Conservation (phyloP, 2,888 invertebrate species). For the Protophormia terraenovae region DNA sequence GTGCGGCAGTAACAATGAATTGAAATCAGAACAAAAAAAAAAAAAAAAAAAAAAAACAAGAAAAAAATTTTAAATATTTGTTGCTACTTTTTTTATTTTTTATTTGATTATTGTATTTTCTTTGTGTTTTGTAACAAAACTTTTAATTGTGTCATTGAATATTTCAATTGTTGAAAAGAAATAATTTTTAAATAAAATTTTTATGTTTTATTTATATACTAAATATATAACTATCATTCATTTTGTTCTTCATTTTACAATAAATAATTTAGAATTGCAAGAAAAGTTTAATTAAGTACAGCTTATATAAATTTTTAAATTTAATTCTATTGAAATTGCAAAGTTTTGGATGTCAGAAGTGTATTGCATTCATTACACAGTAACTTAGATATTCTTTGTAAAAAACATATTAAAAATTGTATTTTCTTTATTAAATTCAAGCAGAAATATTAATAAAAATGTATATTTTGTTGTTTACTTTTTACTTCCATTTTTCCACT, state of each 20-base stretch:
- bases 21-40: not conserved
- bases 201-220: too few relatives aligned
- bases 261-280: not conserved
- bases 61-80: not conserved
- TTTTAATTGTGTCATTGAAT: slow-evolving; percentile 13
- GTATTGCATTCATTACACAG: too few relatives aligned
- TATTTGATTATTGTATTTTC: not conserved
- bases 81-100: too few relatives aligned
- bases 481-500: too few relatives aligned
- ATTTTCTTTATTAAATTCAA: too few relatives aligned
- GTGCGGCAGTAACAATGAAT: slow-evolving; percentile 69
- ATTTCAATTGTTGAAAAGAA: slow-evolving; percentile 20
- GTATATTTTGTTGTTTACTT: too few relatives aligned
- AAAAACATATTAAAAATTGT: too few relatives aligned
- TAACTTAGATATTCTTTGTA: too few relatives aligned
- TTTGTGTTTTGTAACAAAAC: slow-evolving; percentile 53
- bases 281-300: not conserved
- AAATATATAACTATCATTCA: not conserved
- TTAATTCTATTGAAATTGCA: not conserved
- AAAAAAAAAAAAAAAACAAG: not conserved
- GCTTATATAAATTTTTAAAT: too few relatives aligned
- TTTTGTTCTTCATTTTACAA: not conserved
- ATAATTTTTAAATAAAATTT: not conserved
- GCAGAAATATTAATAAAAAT: too few relatives aligned
- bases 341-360: not conserved